Evolutionary conservation across 2,113 vertebrate genomes (phyloP), one percentile per base, ranked within the genome.

Genomic region (Atherinomorus stipes): DNA sequence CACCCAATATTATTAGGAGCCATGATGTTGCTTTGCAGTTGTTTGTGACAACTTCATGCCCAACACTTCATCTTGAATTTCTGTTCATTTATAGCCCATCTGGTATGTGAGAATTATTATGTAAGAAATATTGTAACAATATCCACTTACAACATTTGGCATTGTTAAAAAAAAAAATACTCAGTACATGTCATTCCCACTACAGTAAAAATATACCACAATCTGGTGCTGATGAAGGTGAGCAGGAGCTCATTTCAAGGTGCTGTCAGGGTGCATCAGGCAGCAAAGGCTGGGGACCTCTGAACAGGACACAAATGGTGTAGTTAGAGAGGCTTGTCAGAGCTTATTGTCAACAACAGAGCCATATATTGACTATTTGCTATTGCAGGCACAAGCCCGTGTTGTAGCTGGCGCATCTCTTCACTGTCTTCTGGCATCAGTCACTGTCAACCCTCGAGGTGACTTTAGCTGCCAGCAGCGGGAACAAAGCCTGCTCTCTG

Each of bases 401-500:
- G 70, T 31, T 63, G 66, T 52, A 68, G 72, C 69, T 78, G 76
- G 21, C 73, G 42, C 44, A 63, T 60, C 68, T 74, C 60, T 49
- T 83, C 59, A 21, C 60, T 21, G 57, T 85, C 75, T 85, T 74
- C 63, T 67, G 77, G 81, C 88, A 83, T 88, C 83, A 74, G 59
- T 88, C 89, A 75, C 64, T 76, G 84, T 76, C 54, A 40, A 8
- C 64, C 70, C 70, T 82, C 11, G 50, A 86, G 83, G 85, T 87
- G 88, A 90, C 88, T 88, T 90, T 83, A 68, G 52, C 89, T 89
- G 88, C 79, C 88, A 89, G 74, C 52, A 40, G 79, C 67, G 50
- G 80, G 66, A 84, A 83, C 81, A 65, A 83, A 78, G 73, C 19
- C 51, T 61, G 37, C 38, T 83, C 71, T 77, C 83, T 73, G 37